These are phyloP conservation scores for Pseudorhiza aurosa DNA, from an alignment of 30 jellyfish, hydroid and myxozoan species.

Conservation along the genomic window DNA sequence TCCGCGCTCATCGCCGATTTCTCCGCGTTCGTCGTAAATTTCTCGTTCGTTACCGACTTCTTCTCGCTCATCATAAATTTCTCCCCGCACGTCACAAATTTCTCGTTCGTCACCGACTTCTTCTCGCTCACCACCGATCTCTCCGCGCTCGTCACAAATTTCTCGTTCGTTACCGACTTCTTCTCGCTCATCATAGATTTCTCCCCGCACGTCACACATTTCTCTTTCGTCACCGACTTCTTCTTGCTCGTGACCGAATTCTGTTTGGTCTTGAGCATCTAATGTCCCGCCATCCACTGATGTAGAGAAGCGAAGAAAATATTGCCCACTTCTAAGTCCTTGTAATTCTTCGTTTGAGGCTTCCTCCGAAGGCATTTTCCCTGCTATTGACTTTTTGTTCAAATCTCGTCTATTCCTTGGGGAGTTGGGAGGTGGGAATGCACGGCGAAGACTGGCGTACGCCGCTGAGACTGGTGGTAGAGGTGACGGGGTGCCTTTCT, in stretches of 20 bases:
- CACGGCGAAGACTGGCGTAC: not conserved
- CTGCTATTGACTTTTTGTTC: not conserved
- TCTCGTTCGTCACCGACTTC: too few relatives aligned
- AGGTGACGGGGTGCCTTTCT: not conserved
- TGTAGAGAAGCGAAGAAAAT: slow-evolving; percentile 52
- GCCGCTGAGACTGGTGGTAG: slow-evolving; percentile 35
- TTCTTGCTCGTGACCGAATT: not conserved
- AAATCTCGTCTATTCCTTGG: slow-evolving; percentile 17
- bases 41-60: too few relatives aligned
- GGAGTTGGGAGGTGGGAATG: slow-evolving; percentile 31
- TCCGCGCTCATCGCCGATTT: too few relatives aligned
- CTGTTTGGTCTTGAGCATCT: not conserved
- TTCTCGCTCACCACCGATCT: too few relatives aligned
- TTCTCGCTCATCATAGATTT: not conserved
- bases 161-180: too few relatives aligned
- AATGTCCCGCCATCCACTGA: not conserved
- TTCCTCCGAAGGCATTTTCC: not conserved
- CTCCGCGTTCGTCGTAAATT: too few relatives aligned
- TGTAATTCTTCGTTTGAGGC: slow-evolving; percentile 45
- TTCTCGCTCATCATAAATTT: too few relatives aligned
- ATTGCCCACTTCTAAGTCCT: slow-evolving; percentile 57
- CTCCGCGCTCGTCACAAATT: too few relatives aligned
- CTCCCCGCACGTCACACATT: too few relatives aligned
- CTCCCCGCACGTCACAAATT: too few relatives aligned
- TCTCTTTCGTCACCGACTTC: not conserved